Conservation (phyloP, 2,113 vertebrate species). For the Hepsetus odoe region DNA sequence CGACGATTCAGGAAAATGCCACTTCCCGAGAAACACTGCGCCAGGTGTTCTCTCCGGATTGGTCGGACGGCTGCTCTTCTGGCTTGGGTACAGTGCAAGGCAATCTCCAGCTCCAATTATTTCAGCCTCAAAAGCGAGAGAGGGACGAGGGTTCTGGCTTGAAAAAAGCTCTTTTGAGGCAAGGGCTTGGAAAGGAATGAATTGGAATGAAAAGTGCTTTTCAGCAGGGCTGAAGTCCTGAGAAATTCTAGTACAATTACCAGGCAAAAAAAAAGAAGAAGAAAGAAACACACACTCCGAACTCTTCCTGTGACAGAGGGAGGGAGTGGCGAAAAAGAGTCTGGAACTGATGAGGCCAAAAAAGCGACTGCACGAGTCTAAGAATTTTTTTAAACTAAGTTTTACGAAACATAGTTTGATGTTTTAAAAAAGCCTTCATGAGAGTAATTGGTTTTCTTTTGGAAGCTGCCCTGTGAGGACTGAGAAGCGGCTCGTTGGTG, state of each 20-base stretch:
- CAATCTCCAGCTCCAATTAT: slow-evolving; percentile 61
- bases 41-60: slow-evolving; percentile 57
- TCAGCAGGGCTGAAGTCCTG: slow-evolving; percentile 48
- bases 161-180: slow-evolving; percentile 55
- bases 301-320: slow-evolving; percentile 39
- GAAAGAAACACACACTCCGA: slow-evolving; percentile 40
- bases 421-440: neutral
- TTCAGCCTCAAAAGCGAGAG: slow-evolving; percentile 57
- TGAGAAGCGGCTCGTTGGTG: slow-evolving; percentile 9
- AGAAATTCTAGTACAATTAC: slow-evolving; percentile 57
- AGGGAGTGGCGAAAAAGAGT: slow-evolving; percentile 5
- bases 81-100: slow-evolving; percentile 47
- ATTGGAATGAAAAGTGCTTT: slow-evolving; percentile 64
- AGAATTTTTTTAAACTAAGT: slow-evolving; percentile 29
- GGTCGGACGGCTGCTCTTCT: slow-evolving; percentile 43
- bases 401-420: slow-evolving; percentile 13
- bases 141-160: slow-evolving; percentile 40
- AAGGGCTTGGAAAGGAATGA: slow-evolving; percentile 57
- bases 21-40: slow-evolving; percentile 41
- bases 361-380: slow-evolving; percentile 24
- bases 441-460: slow-evolving; percentile 27
- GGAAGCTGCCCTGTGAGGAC: slow-evolving; percentile 35
- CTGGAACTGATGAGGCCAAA: slow-evolving; percentile 10
- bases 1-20: slow-evolving; percentile 35
- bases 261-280: slow-evolving; percentile 39